A percentile compares a stretch with the other conserved stretches of the same genome.
phyloP scores from a whole-genome alignment of 2,888 invertebrate species.

The Nomada flava region DNA sequence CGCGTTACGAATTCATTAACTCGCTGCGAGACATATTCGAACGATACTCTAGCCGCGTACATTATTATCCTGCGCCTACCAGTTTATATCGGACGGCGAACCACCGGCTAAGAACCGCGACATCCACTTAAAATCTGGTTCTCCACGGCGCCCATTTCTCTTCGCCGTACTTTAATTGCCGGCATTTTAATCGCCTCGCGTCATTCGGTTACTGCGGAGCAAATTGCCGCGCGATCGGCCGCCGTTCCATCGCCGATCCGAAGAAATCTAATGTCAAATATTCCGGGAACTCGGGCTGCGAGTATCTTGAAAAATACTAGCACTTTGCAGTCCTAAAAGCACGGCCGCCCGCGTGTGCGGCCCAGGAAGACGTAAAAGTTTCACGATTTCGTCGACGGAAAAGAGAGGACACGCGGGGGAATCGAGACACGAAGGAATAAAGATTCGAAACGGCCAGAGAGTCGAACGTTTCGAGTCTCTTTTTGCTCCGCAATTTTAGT shows the following conservation, averaged over 20 bases:
- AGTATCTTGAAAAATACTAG: constrained; percentile 31
- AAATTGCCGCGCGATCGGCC: constrained; percentile 48
- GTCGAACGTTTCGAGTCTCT: neutral
- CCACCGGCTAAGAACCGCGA: constrained; percentile 29
- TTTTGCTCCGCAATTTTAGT: neutral
- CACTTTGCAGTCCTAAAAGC: constrained; percentile 20
- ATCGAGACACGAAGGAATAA: neutral
- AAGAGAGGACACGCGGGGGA: neutral
- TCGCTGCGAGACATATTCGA: constrained; percentile 20
- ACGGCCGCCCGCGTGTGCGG: neutral
- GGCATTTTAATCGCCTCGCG: constrained; percentile 50
- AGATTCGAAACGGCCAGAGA: neutral
- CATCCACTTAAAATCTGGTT: constrained; percentile 42
- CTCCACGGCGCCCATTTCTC: constrained; percentile 24
- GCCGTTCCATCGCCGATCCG: neutral
- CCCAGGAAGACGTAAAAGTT: neutral
- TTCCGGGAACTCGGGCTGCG: constrained; percentile 24
- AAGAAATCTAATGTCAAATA: constrained; percentile 39
- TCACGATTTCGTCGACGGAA: neutral
- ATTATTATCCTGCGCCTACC: constrained; percentile 50
- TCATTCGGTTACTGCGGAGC: constrained; percentile 52
- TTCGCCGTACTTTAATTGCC: constrained; percentile 45
- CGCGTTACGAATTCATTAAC: constrained; percentile 59
- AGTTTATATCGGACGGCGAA: constrained; percentile 40
- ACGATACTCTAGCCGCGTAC: constrained; percentile 8